Evolutionary conservation across 2,888 invertebrate genomes (phyloP), one percentile per base, ranked within the genome.

Genomic region (Leptopterna dolabrata): DNA sequence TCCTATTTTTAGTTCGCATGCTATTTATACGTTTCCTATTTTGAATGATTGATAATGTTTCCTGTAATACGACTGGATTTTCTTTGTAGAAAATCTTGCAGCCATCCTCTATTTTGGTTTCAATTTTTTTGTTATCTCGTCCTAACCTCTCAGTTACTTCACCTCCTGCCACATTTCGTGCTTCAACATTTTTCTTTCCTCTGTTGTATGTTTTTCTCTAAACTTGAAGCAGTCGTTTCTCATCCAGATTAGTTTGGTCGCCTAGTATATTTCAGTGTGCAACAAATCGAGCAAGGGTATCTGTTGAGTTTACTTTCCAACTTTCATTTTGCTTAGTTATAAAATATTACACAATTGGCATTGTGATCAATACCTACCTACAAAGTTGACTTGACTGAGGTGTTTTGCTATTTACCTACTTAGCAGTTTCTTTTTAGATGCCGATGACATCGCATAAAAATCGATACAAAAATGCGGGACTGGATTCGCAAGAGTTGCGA

Each of bases 381-480:
- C 4, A 36, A 4, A 4, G 36, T 36, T 36, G 36, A 4, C 7
- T 36, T 4, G 36, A 36, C 7, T 36, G 36, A 2, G 36, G 36
- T n/a, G n/a, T n/a, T 36, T 36, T 36, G 36, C 2, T 36, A 36
- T 2, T 2, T 36, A n/a, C n/a, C 36, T 36, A 36, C 3, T 55
- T 78, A 16, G 45, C 6, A 13, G n/a, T 55, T 55, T 73, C 55
- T 29, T 43, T 90, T 92, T 63, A 95, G 95, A 97, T 97, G 97
- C 96, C 96, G 91, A 95, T 95, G 89, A 96, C 94, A 90, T 93
- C 95, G 91, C 97, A 97, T 92, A 97, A 96, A 92, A 95, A 96
- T 92, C 95, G 97, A 90, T 99, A 98, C 92, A 98, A 99, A 95
- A 98, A 98, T 93, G 95, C 95, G 89, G 97, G 97, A 0, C 93